Conservation (phyloP, 2,888 invertebrate genomes). For the Camponotus fellah region DNA sequence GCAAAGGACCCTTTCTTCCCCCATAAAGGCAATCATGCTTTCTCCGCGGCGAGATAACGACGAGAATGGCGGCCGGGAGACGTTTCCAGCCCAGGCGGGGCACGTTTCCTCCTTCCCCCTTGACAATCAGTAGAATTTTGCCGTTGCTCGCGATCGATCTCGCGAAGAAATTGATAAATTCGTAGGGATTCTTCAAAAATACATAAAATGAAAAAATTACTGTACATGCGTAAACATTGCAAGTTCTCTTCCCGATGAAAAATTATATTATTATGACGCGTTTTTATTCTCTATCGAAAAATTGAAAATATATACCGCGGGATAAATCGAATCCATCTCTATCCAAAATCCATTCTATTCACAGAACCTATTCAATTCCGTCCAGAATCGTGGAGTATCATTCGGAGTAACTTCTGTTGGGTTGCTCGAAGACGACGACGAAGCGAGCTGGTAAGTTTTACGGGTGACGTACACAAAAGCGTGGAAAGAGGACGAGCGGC, state of each 20-base stretch:
- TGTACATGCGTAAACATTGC: not conserved
- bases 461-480: slow-evolving; percentile 52
- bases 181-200: not conserved
- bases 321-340: not conserved
- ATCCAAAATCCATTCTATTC: not conserved
- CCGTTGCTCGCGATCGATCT: slow-evolving; percentile 29
- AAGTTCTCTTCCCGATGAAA: not conserved
- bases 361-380: not conserved
- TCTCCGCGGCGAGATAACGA: slow-evolving; percentile 85
- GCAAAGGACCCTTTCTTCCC: slow-evolving; percentile 86
- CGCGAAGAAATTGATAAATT: not conserved
- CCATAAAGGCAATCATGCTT: slow-evolving; percentile 86
- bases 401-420: not conserved
- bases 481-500: slow-evolving; percentile 31
- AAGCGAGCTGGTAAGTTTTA: slow-evolving; percentile 62
- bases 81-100: slow-evolving; percentile 54
- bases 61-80: slow-evolving; percentile 80
- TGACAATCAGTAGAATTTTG: slow-evolving; percentile 42
- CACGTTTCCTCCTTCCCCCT: slow-evolving; percentile 37
- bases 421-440: slow-evolving; percentile 28
- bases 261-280: no score
- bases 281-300: not conserved
- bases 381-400: slow-evolving; percentile 14
- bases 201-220: not conserved
- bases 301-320: not conserved